These are phyloP conservation scores for Chelidonichthys spinosus DNA, from an alignment of 2,797 vertebrate genomes.

Conservation along the genomic window DNA sequence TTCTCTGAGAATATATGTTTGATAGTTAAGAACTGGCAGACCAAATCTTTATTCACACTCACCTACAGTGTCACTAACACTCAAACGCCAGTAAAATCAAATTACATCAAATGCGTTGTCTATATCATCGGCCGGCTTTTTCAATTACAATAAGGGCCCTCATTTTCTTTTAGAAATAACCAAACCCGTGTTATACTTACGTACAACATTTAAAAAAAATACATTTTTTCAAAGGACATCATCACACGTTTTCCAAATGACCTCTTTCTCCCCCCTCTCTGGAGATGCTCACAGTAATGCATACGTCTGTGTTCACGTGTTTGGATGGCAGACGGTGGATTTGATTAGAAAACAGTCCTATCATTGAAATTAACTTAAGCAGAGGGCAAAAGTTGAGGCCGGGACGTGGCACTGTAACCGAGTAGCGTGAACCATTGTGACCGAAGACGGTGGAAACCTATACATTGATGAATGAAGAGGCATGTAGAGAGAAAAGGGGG, in stretches of 20 bases:
- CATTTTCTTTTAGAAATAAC: constrained; percentile 16
- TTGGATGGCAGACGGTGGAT: constrained; percentile 49
- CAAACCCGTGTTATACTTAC: constrained; percentile 34
- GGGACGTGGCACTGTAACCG: constrained; percentile 15
- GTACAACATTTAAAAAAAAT: constrained; percentile 2
- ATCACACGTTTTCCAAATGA: constrained; percentile 28
- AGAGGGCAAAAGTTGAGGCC: constrained; percentile 61
- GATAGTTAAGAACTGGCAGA: not conserved
- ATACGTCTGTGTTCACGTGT: constrained; percentile 48
- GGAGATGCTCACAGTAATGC: constrained; percentile 54
- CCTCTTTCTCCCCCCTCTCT: constrained; percentile 34
- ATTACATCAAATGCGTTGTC: constrained; percentile 2
- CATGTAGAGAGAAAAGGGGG: not conserved
- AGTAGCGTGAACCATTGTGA: constrained; percentile 1
- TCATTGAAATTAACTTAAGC: constrained; percentile 66
- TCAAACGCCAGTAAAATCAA: constrained; percentile 16
- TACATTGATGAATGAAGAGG: not conserved
- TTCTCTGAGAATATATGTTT: not conserved
- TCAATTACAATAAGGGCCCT: not conserved
- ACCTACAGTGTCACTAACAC: not conserved
- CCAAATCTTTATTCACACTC: not conserved
- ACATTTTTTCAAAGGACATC: constrained; percentile 14
- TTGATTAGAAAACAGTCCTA: constrained; percentile 62
- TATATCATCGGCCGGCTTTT: not conserved
- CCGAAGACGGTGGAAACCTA: not conserved